Base-by-base conservation (phyloP, 30 jellyfish, hydroid and myxozoan genomes). In the Clytia hemisphaerica region DNA sequence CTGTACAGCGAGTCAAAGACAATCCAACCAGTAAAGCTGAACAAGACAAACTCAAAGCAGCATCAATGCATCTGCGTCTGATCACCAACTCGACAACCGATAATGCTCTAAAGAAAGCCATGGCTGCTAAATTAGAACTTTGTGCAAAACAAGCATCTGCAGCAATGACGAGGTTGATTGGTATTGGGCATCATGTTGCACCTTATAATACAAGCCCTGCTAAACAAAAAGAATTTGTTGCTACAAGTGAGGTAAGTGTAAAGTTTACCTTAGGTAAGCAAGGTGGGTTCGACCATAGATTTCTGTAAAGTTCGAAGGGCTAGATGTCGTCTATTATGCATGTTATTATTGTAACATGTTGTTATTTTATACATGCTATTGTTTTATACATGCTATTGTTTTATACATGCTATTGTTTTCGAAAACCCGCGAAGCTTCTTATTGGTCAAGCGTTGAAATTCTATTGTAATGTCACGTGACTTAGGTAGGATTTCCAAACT, bases 11-110 rank as follows among this genome's bases (percentile, higher is more conserved):
- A 57, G 70, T 57, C 12, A 57, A 57, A 57, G 38, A 57, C 12
- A 57, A 57, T 57, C 81, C 81, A 25, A 54, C 29, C 37, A 53
- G 67, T 50, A n/a, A 46, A 4, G 77, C 21, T 0, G 59, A 69
- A 1, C 81, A 69, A 69, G 81, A 49, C 21, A 48, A 34, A 29
- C 42, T 69, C 31, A 69, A 69, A 50, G 25, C 81, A 29, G n/a
- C 35, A 30, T 74, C 59, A 2, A 45, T 69, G 32, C 6, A 29
- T 2, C 38, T 53, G 26, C 74, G 67, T 24, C 14, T 21, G 14
- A 50, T 32, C 24, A 50, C 81, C n/a, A 69, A 69, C 33, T n/a
- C 19, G 21, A 71, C 36, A 2, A 69, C 81, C 47, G 50, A 50
- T 25, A 50, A 69, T 69, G 81, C 76, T 22, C 15, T 69, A 27